Base-by-base conservation (phyloP, 2,888 invertebrate genomes). In the Stenodera caucasica region DNA sequence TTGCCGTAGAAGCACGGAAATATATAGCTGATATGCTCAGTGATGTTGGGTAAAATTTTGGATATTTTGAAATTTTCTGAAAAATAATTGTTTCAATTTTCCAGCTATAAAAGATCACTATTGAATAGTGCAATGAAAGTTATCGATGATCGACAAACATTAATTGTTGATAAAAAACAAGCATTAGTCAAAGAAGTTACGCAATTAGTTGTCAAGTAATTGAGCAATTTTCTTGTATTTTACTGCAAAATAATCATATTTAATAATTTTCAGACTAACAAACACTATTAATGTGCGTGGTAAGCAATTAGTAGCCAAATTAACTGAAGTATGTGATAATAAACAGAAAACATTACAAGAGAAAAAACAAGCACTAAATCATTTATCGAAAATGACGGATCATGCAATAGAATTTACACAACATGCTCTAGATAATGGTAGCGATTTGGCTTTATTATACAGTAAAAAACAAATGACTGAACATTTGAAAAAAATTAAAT, bases 401-500 rank as follows among this genome's bases (percentile, higher is more conserved):
- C 93, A 96, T 82, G 93, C 93, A 79, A 90, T 94, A 69, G 86
- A 88, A 67, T 94, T 95, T 81, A 92, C 94, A 58, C 86, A 88
- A 74, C 86, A 86, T 70, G 92, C 92, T 30, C 82, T 95, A 52
- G 88, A 88, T 35, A 88, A 88, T 70, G 92, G 92, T 66, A 90
- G 90, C 70, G 94, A 94, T 79, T 90, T 91, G 81, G 93, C 94
- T 49, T 84, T 94, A 71, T 82, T 94, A 66, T 90, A 90, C 78
- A 89, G 90, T 80, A 94, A 93, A 84, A 90, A 89, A 82, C 88
- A 86, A 67, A 84, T 87, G 61, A 86, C 88, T 52, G 84, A 85
- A 67, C 92, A 92, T 81, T 83, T 92, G 72, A 90, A 90, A 80
- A 85, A 92, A 76, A 88, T 93, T 73, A 93, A 92, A 81, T 88